Base-by-base conservation (phyloP, 30 jellyfish, hydroid and myxozoan genomes). In the Cassiopea andromeda region DNA sequence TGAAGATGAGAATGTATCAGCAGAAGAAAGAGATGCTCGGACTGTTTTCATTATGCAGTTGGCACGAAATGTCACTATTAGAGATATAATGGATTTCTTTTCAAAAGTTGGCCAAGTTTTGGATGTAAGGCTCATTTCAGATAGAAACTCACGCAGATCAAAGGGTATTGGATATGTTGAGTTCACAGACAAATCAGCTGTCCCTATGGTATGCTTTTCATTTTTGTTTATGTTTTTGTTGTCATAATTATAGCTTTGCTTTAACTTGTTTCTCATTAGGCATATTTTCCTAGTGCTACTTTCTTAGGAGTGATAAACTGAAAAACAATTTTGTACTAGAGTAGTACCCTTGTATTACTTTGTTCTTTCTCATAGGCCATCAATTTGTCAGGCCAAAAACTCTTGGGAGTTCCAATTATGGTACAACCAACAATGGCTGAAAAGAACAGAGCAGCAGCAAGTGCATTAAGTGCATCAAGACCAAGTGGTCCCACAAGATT, bases 391-490 rank as follows among this genome's bases (percentile, higher is more conserved):
- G 99, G 99, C 15, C 97, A 92, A 74, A 89, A 94, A 76, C 97
- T 97, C 19, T 94, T 92, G 44, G 99, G 98, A 38, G 98, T 92
- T 12, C 99, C 99, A 49, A 92, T 97, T 5, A 97, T 97, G 98
- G 97, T 92, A n/a, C 98, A 97, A 69, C 98, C 98, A n/a, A 97
- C 99, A 46, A 97, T 97, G 99, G 98, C 99, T 16, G 99, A 97
- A 81, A 97, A 97, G 83, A 97, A 97, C 94, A 95, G 99, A 83
- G 98, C 93, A 18, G 99, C 99, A 14, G 98, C 98, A 10, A 89
- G 67, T 47, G 98, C 97, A 44, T 94, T 97, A 13, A 93, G 92
- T 44, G 71, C 93, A 7, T 94, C 97, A 15, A 97, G 92, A 54
- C 98, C 98, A 54, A 66, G 83, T 78, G 99, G 99, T 7, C 99